Percentiles rank a stretch among this genome's conserved stretches.
Conservation (phyloP, 2,113 vertebrate species). For the Cynoglossus semilaevis region DNA sequence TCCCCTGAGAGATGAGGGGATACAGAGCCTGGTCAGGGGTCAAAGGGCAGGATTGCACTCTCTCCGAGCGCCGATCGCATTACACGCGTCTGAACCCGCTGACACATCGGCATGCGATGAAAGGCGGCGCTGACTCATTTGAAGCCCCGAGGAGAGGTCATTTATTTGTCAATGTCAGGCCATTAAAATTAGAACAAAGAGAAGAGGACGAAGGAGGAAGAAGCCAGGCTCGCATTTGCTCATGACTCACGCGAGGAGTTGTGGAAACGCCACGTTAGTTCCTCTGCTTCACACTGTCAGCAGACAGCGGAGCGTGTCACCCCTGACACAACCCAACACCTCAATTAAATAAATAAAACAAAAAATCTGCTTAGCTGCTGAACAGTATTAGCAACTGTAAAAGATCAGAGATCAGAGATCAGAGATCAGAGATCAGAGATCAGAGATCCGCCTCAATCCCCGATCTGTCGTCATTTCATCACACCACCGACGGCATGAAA, state of each 20-base stretch:
- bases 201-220: conserved; percentile 50
- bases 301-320: too few species aligned
- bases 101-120: conserved; percentile 58
- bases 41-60: conserved; percentile 48
- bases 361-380: too few species aligned
- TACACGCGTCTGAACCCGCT: conserved; percentile 59
- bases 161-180: conserved; percentile 69
- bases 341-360: too few species aligned
- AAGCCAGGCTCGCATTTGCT: conserved; percentile 44
- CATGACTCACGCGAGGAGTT: conserved; percentile 50
- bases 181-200: conserved; percentile 70
- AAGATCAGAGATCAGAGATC: too few species aligned
- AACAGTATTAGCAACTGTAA: too few species aligned
- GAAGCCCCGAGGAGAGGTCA: conserved; percentile 55
- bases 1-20: conserved; percentile 63
- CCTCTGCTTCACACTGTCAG: conserved; percentile 18
- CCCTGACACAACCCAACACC: too few species aligned
- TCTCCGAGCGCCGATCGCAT: conserved; percentile 53
- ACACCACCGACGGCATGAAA: too few species aligned
- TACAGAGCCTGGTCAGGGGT: conserved; percentile 53
- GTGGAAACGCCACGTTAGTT: conserved; percentile 34
- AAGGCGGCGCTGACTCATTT: conserved; percentile 64
- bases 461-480: too few species aligned
- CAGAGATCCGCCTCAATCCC: too few species aligned
- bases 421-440: too few species aligned